phyloP scores from a whole-genome alignment of 2,888 invertebrate species.

The Lithophane ornitopus region DNA sequence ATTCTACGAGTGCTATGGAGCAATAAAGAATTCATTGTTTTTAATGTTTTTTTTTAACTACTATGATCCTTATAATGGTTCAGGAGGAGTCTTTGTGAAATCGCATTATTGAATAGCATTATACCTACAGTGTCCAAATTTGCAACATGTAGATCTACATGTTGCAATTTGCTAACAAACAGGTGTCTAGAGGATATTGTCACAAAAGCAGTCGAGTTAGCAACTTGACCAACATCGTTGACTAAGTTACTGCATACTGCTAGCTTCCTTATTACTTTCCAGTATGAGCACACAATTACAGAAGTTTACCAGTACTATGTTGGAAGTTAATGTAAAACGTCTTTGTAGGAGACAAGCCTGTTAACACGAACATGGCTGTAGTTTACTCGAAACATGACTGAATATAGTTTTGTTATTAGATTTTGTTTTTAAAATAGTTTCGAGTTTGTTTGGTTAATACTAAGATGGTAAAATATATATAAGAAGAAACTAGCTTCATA shows the following conservation, averaged over 20 bases:
- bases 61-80: neutral
- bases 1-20: too few species aligned
- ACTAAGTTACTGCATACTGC: slow-evolving; percentile 31
- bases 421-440: neutral
- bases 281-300: slow-evolving; percentile 40
- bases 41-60: neutral
- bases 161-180: neutral
- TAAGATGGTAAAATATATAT: neutral
- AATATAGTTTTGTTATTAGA: neutral
- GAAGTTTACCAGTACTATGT: slow-evolving; percentile 40
- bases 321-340: slow-evolving; percentile 36
- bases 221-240: slow-evolving; percentile 19
- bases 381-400: slow-evolving; percentile 3
- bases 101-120: neutral
- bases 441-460: neutral
- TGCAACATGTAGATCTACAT: neutral
- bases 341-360: slow-evolving; percentile 35
- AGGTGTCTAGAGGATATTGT: slow-evolving; percentile 27
- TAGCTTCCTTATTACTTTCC: slow-evolving; percentile 18
- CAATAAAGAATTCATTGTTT: too few species aligned
- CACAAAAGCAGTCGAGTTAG: slow-evolving; percentile 23
- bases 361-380: slow-evolving; percentile 7
- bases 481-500: neutral
- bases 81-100: neutral
- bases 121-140: neutral